Percentiles rank a stretch among this genome's conserved stretches.
phyloP scores from a whole-genome alignment of 2,113 vertebrate species.

The Psammodynastes pulverulentus region DNA sequence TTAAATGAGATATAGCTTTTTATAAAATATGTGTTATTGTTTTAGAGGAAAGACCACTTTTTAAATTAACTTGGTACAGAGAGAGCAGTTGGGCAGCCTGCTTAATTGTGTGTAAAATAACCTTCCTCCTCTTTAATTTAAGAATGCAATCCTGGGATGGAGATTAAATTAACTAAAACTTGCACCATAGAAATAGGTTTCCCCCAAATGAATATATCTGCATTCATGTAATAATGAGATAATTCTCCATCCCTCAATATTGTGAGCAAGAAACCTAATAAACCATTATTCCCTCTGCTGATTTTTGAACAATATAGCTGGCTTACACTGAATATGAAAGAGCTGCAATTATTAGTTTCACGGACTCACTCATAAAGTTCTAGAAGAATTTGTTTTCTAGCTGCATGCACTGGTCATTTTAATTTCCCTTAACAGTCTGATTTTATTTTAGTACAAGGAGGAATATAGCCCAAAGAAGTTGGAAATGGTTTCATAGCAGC shows the following conservation, averaged over 20 bases:
- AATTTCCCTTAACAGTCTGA: background rate
- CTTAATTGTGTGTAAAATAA: background rate
- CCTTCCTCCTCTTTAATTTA: background rate
- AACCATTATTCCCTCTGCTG: constrained; percentile 1
- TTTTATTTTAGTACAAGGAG: background rate
- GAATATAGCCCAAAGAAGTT: background rate
- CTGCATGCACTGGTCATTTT: background rate
- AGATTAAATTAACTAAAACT: background rate
- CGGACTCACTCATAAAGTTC: constrained; percentile 16
- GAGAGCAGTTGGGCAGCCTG: background rate
- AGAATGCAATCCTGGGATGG: background rate
- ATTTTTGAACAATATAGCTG: background rate
- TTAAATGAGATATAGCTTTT: background rate
- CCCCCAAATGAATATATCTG: background rate
- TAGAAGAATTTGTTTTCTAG: background rate
- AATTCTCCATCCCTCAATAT: background rate
- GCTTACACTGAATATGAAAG: constrained; percentile 19
- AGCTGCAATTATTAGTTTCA: constrained; percentile 13
- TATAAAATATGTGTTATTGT: background rate
- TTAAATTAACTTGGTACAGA: background rate
- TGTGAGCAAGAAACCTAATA: constrained; percentile 16
- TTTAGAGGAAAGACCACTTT: background rate
- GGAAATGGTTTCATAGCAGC: background rate
- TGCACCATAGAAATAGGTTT: background rate
- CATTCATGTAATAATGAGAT: background rate